Percentiles rank a stretch among this genome's conserved stretches.
These are phyloP conservation scores for Peromyscus nudipes DNA, from an alignment of 2,797 vertebrate genomes.

Conservation along the genomic window DNA sequence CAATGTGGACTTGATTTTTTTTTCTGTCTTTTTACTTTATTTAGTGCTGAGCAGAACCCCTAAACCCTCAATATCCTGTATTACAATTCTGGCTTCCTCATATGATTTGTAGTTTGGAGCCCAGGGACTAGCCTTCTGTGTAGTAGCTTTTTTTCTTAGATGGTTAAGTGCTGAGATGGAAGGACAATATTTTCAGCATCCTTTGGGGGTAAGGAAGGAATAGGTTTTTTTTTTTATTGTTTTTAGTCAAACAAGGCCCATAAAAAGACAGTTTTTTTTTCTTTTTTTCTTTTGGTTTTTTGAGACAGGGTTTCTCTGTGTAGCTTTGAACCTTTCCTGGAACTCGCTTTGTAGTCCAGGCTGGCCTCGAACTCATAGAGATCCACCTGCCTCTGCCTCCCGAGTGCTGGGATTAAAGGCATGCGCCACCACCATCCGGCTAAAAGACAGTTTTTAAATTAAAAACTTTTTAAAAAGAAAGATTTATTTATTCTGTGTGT, in stretches of 20 bases:
- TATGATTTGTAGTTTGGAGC: constrained; percentile 46
- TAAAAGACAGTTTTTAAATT: constrained; percentile 42
- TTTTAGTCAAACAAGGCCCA: constrained; percentile 62
- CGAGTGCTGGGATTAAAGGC: too few relatives aligned
- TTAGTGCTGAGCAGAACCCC: constrained; percentile 49
- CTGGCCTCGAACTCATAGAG: too few relatives aligned
- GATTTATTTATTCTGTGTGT: background rate
- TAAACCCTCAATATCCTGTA: constrained; percentile 9
- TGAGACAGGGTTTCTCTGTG: too few relatives aligned
- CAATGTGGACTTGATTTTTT: constrained; percentile 52
- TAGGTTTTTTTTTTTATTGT: background rate
- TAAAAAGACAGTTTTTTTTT: constrained; percentile 34
- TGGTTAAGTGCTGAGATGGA: constrained; percentile 49
- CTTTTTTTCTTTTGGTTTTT: too few relatives aligned
- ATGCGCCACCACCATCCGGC: too few relatives aligned
- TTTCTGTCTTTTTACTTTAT: constrained; percentile 36
- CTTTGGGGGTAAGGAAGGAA: constrained; percentile 25
- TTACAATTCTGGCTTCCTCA: constrained; percentile 28
- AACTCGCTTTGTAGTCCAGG: too few relatives aligned
- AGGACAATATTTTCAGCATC: constrained; percentile 54
- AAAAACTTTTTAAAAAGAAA: background rate
- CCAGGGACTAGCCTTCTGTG: background rate
- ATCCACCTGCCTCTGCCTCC: too few relatives aligned
- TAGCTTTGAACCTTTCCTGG: too few relatives aligned
- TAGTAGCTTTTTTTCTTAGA: constrained; percentile 52